These are phyloP conservation scores for Osmerus mordax DNA, from an alignment of 2,113 vertebrate genomes.

Conservation along the genomic window DNA sequence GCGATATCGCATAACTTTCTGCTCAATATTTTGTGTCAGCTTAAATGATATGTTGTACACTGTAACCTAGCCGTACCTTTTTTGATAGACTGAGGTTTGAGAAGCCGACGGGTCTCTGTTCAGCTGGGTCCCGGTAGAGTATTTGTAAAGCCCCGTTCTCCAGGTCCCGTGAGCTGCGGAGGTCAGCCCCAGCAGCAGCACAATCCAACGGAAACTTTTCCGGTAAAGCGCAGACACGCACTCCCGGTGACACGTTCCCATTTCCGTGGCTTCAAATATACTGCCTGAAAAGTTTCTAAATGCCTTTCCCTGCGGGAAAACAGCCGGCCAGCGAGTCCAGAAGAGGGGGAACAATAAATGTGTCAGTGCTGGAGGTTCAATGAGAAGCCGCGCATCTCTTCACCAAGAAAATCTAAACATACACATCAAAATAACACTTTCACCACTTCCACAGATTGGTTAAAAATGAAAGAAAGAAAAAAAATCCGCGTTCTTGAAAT, in stretches of 20 bases:
- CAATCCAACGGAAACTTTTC: slow-evolving; percentile 54
- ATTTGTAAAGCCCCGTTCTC: slow-evolving; percentile 73
- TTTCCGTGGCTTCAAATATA: slow-evolving; percentile 54
- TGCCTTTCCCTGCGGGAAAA: slow-evolving; percentile 23
- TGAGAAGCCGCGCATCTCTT: slow-evolving; percentile 54
- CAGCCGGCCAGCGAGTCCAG: slow-evolving; percentile 3
- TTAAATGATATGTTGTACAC: not conserved
- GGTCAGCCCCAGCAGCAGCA: slow-evolving; percentile 61
- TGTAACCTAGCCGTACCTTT: slow-evolving; percentile 51
- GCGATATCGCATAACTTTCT: not conserved
- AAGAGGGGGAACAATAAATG: slow-evolving; percentile 14
- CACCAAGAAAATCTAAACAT: slow-evolving; percentile 21
- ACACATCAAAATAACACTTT: not conserved
- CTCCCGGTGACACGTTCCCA: slow-evolving; percentile 56
- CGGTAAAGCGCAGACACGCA: slow-evolving; percentile 56
- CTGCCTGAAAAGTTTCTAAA: slow-evolving; percentile 33
- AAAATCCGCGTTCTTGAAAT: not conserved
- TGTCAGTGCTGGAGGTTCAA: slow-evolving; percentile 30
- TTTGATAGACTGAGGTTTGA: slow-evolving; percentile 64
- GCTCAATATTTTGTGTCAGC: not conserved
- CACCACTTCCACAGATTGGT: not conserved
- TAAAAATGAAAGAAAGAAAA: not conserved
- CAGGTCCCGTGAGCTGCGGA: slow-evolving; percentile 64
- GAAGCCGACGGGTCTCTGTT: slow-evolving; percentile 56
- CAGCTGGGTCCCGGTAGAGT: slow-evolving; percentile 55